Percentiles rank a stretch among this genome's conserved stretches.
These are phyloP conservation scores for Cephalopachus bancanus DNA, from an alignment of 2,797 vertebrate species.

Conservation along the genomic window DNA sequence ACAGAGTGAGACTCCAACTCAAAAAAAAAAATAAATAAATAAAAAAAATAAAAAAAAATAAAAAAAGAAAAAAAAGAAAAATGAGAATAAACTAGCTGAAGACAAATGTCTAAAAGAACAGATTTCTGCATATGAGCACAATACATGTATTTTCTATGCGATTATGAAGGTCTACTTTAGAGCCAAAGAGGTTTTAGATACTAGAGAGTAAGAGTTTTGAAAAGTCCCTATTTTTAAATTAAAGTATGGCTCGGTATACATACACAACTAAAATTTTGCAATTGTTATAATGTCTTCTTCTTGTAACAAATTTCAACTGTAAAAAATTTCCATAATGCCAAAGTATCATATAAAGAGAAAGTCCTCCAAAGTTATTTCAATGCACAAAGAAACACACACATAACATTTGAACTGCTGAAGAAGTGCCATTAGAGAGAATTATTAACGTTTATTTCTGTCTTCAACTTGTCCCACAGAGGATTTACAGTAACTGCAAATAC, in stretches of 20 bases:
- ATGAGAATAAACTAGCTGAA: not conserved
- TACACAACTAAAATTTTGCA: not conserved
- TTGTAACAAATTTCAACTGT: not conserved
- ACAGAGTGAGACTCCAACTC: too few species aligned
- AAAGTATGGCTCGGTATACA: not conserved
- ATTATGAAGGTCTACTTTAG: not conserved
- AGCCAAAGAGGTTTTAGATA: slow-evolving; percentile 58
- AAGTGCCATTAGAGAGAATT: not conserved
- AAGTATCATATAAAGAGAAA: not conserved
- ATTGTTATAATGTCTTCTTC: not conserved
- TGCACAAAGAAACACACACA: not conserved
- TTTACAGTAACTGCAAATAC: not conserved
- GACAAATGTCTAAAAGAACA: not conserved
- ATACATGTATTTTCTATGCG: not conserved
- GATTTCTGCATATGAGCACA: not conserved
- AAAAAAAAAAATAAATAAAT: too few species aligned
- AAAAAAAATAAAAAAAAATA: too few species aligned
- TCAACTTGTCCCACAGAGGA: not conserved
- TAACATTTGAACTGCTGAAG: not conserved
- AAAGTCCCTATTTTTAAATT: slow-evolving; percentile 52
- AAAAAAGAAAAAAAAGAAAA: too few species aligned
- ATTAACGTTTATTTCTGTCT: not conserved
- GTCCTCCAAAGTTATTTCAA: not conserved
- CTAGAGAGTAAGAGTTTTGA: not conserved
- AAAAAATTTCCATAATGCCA: not conserved